phyloP scores from a whole-genome alignment of 2,888 invertebrate species.

The Dynastes hyllus region DNA sequence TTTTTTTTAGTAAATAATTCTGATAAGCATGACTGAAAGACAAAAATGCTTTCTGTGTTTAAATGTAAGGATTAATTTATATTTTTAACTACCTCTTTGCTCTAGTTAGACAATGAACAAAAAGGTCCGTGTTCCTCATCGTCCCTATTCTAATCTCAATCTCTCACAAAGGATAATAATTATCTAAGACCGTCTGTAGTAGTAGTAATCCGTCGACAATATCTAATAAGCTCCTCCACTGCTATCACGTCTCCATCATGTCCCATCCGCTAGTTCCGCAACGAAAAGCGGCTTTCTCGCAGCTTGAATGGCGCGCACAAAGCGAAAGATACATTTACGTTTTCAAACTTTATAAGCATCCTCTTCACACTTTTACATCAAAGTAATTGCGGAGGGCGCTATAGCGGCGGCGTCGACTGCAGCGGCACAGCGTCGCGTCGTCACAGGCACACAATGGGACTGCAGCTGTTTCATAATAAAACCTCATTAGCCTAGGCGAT shows the following conservation, averaged over 20 bases:
- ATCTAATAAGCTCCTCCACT: background rate
- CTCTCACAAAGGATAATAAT: too few species aligned
- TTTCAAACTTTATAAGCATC: conserved; percentile 39
- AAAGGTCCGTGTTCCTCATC: too few species aligned
- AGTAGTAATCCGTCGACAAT: background rate
- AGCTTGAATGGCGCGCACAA: background rate
- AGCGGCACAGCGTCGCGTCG: too few species aligned
- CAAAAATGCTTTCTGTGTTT: too few species aligned
- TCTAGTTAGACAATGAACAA: too few species aligned
- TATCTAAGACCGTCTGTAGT: too few species aligned
- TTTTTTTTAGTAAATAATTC: too few species aligned
- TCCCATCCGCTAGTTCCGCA: background rate
- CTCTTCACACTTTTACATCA: conserved; percentile 45
- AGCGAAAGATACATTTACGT: conserved; percentile 35
- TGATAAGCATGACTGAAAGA: too few species aligned
- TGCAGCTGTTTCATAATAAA: conserved; percentile 49
- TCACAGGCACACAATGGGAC: conserved; percentile 35
- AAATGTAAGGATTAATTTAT: too few species aligned
- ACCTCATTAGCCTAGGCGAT: conserved; percentile 50
- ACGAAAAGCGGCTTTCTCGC: background rate
- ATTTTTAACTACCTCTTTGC: too few species aligned
- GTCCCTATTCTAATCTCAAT: too few species aligned
- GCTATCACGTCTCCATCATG: background rate
- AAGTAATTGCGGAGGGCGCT: conserved; percentile 42
- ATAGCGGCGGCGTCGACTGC: conserved; percentile 18